Base-by-base conservation (phyloP, 2,113 vertebrate species). In the Malurus melanocephalus region DNA sequence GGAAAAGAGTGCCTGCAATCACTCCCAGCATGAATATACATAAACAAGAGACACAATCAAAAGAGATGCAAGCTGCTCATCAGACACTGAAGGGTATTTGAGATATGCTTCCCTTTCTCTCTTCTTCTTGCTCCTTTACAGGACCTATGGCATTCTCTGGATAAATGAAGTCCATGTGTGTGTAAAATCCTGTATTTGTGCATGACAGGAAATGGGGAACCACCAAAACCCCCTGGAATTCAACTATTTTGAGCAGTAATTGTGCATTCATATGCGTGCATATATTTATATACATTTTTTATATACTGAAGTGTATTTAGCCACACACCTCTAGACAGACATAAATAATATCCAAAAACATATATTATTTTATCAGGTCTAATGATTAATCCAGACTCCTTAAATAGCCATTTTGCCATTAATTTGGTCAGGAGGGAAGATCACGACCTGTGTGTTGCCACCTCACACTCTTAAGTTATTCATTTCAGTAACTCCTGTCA, bases 141-240 rank as follows among this genome's bases (percentile, higher is more conserved):
- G 27, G 16, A 85, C 2, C 7, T 17, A 6, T 0, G 22, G 59
- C 48, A 21, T 30, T 60, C 4, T 64, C n/a, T 11, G 9, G 27
- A 28, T 60, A 42, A 67, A 48, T n/a, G 27, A 89, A 87, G 33
- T 4, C 52, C 13, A 3, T 0, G 1, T 13, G 32, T 15, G 4
- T 22, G 56, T 24, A 38, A 75, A 81, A 59, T 13, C 28, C 49
- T n/a, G 51, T 28, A 2, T 9, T 13, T 27, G 24, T 45, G 11
- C 27, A 30, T 2, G 38, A 55, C 16, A 30, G 11, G 35, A 48
- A 81, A n/a, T 13, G 49, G 10, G 23, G 35, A 67, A 62, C 7
- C 43, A 43, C 60, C 5, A 30, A 52, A 4, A 1, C 1, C 1
- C 1, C 19, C 13, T 4, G 4, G n/a, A 57, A 77, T 57, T 13